These are phyloP conservation scores for Coregonus sp. DNA, from an alignment of 2,797 vertebrate genomes.

Conservation along the genomic window DNA sequence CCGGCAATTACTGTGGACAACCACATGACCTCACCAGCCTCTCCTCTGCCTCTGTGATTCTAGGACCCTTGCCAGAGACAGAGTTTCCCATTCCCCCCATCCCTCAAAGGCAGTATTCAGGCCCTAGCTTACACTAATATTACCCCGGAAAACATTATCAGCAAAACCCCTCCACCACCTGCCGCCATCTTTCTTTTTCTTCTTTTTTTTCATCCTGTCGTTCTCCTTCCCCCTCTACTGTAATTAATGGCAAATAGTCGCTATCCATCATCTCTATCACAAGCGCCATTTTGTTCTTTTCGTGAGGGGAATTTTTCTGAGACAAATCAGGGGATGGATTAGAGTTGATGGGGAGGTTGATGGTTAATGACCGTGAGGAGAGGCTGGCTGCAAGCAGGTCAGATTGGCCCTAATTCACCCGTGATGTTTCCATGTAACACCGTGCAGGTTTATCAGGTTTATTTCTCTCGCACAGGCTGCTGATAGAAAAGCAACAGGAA, in stretches of 20 bases:
- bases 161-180: slow-evolving; percentile 48
- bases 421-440: neutral
- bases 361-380: neutral
- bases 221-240: slow-evolving; percentile 16
- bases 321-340: slow-evolving; percentile 73
- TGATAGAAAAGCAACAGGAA: neutral
- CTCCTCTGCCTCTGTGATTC: slow-evolving; percentile 58
- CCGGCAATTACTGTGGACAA: slow-evolving; percentile 70
- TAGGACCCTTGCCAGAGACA: slow-evolving; percentile 80
- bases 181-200: neutral
- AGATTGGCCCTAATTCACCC: neutral
- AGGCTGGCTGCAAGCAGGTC: neutral
- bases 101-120: slow-evolving; percentile 76
- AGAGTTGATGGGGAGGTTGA: slow-evolving; percentile 70
- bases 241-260: slow-evolving; percentile 80
- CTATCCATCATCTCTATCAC: slow-evolving; percentile 78
- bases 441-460: neutral
- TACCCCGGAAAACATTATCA: slow-evolving; percentile 72
- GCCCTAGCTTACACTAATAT: slow-evolving; percentile 72
- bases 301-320: slow-evolving; percentile 70
- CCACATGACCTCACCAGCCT: slow-evolving; percentile 70
- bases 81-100: slow-evolving; percentile 51
- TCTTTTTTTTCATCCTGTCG: neutral
- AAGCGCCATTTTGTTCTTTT: slow-evolving; percentile 61
- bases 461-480: neutral